Evolutionary conservation across 2,888 invertebrate species (phyloP).

Genomic region (Rhyacophila evoluta): DNA sequence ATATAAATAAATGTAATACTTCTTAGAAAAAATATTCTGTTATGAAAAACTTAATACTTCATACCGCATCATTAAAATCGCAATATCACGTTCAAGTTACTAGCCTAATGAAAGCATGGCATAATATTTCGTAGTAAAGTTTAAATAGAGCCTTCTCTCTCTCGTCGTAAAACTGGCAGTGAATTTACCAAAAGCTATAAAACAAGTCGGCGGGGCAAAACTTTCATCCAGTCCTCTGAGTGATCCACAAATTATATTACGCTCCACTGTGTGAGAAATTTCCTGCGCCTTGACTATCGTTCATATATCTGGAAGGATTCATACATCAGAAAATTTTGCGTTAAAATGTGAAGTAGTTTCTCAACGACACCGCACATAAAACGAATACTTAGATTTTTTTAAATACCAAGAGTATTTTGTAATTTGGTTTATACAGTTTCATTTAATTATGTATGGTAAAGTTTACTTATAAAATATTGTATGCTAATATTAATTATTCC

Average conservation of each 20-base stretch:
- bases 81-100: not conserved
- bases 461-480: no score
- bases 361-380: not conserved
- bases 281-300: not conserved
- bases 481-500: no score
- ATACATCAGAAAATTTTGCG: not conserved
- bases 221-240: slow-evolving; percentile 50
- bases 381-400: no score
- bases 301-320: slow-evolving; percentile 19
- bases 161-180: slow-evolving; percentile 51
- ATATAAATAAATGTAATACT: no score
- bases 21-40: no score
- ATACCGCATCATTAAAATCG: no score
- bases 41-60: no score
- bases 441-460: no score
- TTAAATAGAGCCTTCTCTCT: slow-evolving; percentile 38
- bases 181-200: slow-evolving; percentile 51
- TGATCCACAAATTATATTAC: slow-evolving; percentile 54
- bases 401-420: no score
- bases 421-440: no score
- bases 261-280: slow-evolving; percentile 42
- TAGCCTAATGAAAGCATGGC: not conserved
- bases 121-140: slow-evolving; percentile 43
- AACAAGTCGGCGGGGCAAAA: slow-evolving; percentile 49
- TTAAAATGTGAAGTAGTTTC: not conserved